Conservation (phyloP, 2,113 vertebrate genomes). For the Tachycineta bicolor region DNA sequence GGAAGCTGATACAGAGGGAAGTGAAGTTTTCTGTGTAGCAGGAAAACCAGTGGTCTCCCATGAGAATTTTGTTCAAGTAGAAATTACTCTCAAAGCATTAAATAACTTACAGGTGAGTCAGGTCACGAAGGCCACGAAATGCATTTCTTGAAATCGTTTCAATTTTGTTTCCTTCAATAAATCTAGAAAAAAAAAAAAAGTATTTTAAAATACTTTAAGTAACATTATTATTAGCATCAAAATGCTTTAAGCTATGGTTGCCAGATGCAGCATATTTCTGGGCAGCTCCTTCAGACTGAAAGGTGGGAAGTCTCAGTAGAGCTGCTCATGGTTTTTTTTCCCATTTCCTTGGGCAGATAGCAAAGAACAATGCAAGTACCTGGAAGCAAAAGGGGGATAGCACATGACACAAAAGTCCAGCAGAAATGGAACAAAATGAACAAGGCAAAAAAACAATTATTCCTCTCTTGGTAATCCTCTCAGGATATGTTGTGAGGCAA, state of each 20-base stretch:
- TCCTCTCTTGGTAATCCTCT: not conserved
- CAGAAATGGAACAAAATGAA: not conserved
- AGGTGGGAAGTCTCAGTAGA: not conserved
- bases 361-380: not conserved
- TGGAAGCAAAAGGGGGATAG: not conserved
- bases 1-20: not conserved
- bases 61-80: not conserved
- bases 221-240: not conserved
- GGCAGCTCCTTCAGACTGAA: not conserved
- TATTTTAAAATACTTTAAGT: not conserved
- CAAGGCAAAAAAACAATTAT: not conserved
- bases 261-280: not conserved
- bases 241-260: not conserved
- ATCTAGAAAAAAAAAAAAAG: slow-evolving; percentile 75
- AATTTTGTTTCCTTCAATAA: slow-evolving; percentile 96
- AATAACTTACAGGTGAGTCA: slow-evolving; percentile 93
- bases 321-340: not conserved
- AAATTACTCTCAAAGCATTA: not conserved
- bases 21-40: not conserved
- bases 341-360: not conserved
- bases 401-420: not conserved
- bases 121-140: slow-evolving; percentile 92
- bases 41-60: not conserved
- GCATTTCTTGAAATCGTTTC: slow-evolving; percentile 91
- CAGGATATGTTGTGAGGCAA: not conserved